These are phyloP conservation scores for Callocephalon fimbriatum DNA, from an alignment of 2,113 vertebrate species.

Conservation along the genomic window DNA sequence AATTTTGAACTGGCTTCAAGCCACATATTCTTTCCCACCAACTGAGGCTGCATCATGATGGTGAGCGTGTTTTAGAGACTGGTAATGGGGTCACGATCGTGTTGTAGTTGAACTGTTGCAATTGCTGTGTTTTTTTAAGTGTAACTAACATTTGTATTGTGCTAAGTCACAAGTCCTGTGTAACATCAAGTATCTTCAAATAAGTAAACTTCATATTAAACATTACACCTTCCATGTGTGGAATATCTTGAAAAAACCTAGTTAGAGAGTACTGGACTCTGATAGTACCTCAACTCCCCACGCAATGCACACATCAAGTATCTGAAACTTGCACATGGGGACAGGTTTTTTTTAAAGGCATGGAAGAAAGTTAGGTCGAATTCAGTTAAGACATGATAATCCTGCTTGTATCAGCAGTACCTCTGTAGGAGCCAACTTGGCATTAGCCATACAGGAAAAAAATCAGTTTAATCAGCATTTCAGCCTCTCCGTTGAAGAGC, in stretches of 20 bases:
- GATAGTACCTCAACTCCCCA: rapidly evolving
- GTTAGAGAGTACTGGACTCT: not conserved
- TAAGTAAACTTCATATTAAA: rapidly evolving
- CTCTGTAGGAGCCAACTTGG: not conserved
- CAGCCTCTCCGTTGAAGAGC: not conserved
- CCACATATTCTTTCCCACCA: rapidly evolving
- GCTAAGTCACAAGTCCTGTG: not conserved
- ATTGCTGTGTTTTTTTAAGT: not conserved
- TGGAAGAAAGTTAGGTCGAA: not conserved
- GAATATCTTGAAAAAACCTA: not conserved
- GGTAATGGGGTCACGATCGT: not conserved
- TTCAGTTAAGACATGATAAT: not conserved
- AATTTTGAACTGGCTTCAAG: not conserved
- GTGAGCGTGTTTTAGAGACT: not conserved
- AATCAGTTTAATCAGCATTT: not conserved
- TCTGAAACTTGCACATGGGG: rapidly evolving
- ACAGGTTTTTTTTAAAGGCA: not conserved
- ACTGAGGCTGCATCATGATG: rapidly evolving
- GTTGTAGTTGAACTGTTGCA: not conserved
- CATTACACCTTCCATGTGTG: rapidly evolving
- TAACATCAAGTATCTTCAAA: not conserved
- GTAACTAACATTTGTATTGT: not conserved
- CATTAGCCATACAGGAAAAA: not conserved
- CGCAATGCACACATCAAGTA: not conserved
- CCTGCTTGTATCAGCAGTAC: not conserved